phyloP scores from a whole-genome alignment of 2,797 vertebrate genomes.

The Hemibagrus guttatus region DNA sequence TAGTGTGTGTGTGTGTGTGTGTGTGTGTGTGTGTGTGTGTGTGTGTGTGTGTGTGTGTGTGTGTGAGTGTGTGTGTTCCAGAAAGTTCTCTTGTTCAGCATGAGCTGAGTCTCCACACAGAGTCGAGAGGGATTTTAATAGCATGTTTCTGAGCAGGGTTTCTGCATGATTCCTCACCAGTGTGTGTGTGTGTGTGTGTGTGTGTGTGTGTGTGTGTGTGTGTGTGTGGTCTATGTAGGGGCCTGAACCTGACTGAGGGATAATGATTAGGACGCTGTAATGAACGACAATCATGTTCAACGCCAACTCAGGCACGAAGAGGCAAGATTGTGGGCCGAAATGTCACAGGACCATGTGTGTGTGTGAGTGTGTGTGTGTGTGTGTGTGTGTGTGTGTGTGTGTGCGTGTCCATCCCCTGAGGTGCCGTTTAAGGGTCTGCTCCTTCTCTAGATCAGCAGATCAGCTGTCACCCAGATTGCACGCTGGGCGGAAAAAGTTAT shows the following conservation, averaged over 20 bases:
- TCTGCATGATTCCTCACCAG: constrained; percentile 26
- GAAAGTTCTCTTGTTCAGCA: constrained; percentile 12
- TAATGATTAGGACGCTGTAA: constrained; percentile 53
- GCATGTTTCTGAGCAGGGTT: constrained; percentile 18
- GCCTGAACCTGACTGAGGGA: constrained; percentile 28
- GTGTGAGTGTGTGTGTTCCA: not conserved
- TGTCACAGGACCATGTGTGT: constrained; percentile 15
- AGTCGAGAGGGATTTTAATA: constrained; percentile 26
- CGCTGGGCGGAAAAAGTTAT: constrained; percentile 54
- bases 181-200: constrained; percentile 21
- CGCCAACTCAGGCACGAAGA: constrained; percentile 38
- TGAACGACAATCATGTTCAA: constrained; percentile 51
- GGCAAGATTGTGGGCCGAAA: constrained; percentile 38
- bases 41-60: constrained; percentile 22
- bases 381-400: constrained; percentile 38
- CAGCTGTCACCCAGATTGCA: constrained; percentile 55
- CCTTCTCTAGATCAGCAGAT: constrained; percentile 47
- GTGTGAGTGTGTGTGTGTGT: constrained; percentile 35
- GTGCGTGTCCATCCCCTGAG: constrained; percentile 31
- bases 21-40: not conserved
- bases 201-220: constrained; percentile 18
- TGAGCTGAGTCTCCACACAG: constrained; percentile 8
- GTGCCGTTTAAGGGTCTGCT: constrained; percentile 56
- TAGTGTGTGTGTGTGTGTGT: not conserved
- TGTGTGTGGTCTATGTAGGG: not conserved